These are phyloP conservation scores for Microchirus variegatus DNA, from an alignment of 2,797 vertebrate species.

Conservation along the genomic window DNA sequence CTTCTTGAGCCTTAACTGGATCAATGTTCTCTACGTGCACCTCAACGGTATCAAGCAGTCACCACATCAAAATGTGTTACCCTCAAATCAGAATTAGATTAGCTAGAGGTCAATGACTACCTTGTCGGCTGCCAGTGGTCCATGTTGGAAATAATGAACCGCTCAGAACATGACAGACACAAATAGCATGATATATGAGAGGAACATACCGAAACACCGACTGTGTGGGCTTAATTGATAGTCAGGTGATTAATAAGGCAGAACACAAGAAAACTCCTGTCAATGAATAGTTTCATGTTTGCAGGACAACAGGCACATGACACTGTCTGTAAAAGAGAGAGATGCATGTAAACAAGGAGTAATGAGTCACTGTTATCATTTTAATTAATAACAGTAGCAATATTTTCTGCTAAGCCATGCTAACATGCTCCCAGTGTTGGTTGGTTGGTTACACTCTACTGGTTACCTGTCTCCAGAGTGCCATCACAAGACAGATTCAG, in stretches of 20 bases:
- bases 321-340: constrained; percentile 32
- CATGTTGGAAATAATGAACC: constrained; percentile 71
- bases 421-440: constrained; percentile 31
- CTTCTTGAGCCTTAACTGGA: constrained; percentile 10
- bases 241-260: constrained; percentile 63
- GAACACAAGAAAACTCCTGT: constrained; percentile 55
- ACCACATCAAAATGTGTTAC: constrained; percentile 39
- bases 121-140: constrained; percentile 58
- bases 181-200: constrained; percentile 71
- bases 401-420: constrained; percentile 30
- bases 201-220: constrained; percentile 18
- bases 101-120: constrained; percentile 63
- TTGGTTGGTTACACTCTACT: constrained; percentile 46
- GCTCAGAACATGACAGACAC: constrained; percentile 62
- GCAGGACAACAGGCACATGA: constrained; percentile 12
- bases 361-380: constrained; percentile 46
- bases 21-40: constrained; percentile 37
- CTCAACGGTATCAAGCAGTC: constrained; percentile 33
- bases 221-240: constrained; percentile 59
- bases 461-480: constrained; percentile 28
- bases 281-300: constrained; percentile 51
- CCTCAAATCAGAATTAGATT: constrained; percentile 66
- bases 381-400: constrained; percentile 52
- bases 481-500: constrained; percentile 31
- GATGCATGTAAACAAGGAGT: constrained; percentile 27